These are phyloP conservation scores for Turnix velox DNA, from an alignment of 2,113 vertebrate species.

Conservation along the genomic window DNA sequence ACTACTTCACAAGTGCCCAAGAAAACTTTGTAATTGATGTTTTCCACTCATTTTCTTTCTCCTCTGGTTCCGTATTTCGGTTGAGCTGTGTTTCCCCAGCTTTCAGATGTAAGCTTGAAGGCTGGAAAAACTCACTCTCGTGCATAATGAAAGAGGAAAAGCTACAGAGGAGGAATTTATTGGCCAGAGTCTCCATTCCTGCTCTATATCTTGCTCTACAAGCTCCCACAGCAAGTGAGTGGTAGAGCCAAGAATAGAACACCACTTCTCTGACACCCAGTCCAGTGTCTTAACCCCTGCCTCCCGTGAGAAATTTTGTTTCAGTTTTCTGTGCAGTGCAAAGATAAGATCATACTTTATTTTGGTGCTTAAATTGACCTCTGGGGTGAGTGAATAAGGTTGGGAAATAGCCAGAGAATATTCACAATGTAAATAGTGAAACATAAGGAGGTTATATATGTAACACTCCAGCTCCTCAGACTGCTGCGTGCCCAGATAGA, in stretches of 20 bases:
- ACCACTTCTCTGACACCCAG: conserved; percentile 55
- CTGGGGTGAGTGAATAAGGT: conserved; percentile 20
- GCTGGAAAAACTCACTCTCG: conserved; percentile 48
- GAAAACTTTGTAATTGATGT: conserved; percentile 25
- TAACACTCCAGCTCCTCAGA: neutral
- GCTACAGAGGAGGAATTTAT: conserved; percentile 58
- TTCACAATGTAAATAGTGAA: conserved; percentile 30
- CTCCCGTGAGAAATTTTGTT: conserved; percentile 56
- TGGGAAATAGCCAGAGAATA: conserved; percentile 46
- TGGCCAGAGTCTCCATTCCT: conserved; percentile 55
- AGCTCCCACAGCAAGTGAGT: conserved; percentile 63
- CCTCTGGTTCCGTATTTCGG: conserved; percentile 5
- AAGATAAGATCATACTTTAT: conserved; percentile 61
- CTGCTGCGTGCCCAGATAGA: conserved; percentile 1
- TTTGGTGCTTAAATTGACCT: conserved; percentile 57
- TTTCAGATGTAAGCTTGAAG: neutral
- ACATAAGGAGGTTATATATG: neutral
- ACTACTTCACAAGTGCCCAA: neutral
- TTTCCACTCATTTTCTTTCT: conserved; percentile 37
- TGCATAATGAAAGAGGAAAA: conserved; percentile 56
- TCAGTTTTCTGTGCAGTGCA: neutral
- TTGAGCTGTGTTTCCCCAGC: conserved; percentile 1
- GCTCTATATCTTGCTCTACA: conserved; percentile 57
- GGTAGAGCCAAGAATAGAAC: conserved; percentile 65
- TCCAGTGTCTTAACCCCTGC: conserved; percentile 55